Percentiles rank a stretch among this genome's conserved stretches.
Evolutionary conservation across 1,140 invertebrate genomes (phyloP).

Genomic region (Leptinotarsa lineolata): DNA sequence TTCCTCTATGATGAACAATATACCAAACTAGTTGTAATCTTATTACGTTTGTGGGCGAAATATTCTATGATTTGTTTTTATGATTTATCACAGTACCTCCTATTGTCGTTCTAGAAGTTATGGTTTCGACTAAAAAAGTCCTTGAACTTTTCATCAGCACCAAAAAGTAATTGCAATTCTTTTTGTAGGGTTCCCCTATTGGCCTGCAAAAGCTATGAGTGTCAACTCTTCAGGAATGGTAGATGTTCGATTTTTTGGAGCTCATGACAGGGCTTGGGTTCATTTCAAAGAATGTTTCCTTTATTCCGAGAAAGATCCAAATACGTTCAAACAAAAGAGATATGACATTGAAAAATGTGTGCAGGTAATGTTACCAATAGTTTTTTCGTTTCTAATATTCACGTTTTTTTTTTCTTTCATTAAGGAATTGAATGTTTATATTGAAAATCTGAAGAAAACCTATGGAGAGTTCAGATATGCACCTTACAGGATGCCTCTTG

Average conservation of each 20-base stretch:
- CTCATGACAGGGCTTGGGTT: conserved; percentile 91
- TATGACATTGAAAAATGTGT: conserved; percentile 68
- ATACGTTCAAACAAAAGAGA: conserved; percentile 64
- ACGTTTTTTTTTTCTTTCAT: neutral
- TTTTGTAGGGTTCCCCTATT: conserved; percentile 80
- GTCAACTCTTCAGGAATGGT: conserved; percentile 73
- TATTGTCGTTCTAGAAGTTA: too few species aligned
- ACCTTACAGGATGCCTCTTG: conserved; percentile 70
- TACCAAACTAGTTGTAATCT: too few species aligned
- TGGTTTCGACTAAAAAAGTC: too few species aligned
- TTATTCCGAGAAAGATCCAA: conserved; percentile 73
- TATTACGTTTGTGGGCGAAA: too few species aligned
- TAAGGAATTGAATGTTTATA: conserved; percentile 75
- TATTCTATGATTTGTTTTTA: too few species aligned
- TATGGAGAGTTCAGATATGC: conserved; percentile 82
- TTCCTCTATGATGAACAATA: too few species aligned
- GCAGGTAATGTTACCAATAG: conserved; percentile 45
- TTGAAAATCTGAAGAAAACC: conserved; percentile 70
- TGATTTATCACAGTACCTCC: too few species aligned
- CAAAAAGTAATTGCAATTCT: conserved; percentile 7
- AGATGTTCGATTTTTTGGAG: conserved; percentile 92
- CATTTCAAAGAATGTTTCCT: conserved; percentile 81
- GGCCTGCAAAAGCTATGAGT: conserved; percentile 91
- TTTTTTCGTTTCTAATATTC: neutral
- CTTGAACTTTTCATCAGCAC: too few species aligned